These are phyloP conservation scores for Phenganax stokvisi DNA, from an alignment of 92 coral and sea anemone genomes.

Conservation along the genomic window DNA sequence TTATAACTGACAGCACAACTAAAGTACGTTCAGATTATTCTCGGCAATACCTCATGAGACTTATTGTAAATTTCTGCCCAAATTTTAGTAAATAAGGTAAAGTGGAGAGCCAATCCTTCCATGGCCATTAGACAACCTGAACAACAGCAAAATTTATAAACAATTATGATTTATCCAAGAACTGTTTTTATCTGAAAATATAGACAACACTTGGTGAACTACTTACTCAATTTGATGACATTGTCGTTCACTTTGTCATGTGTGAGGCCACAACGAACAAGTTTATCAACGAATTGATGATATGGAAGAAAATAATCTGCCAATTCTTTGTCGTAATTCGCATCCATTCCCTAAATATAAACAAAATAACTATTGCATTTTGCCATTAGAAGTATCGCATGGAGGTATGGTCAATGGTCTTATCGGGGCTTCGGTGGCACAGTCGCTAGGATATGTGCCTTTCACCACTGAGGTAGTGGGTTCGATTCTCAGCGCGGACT, in stretches of 20 bases:
- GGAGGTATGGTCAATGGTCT: neutral
- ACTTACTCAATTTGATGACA: constrained; percentile 83
- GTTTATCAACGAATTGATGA: constrained; percentile 85
- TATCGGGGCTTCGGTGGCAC: no score
- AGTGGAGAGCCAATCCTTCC: constrained; percentile 85
- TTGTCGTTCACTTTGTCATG: constrained; percentile 74
- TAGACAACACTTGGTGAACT: neutral
- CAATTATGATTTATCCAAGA: no score
- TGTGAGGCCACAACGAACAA: constrained; percentile 75
- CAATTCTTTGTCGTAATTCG: constrained; percentile 68
- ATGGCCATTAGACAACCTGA: constrained; percentile 89
- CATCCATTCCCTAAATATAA: constrained; percentile 74
- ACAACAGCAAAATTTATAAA: neutral
- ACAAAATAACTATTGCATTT: neutral
- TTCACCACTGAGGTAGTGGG: no score
- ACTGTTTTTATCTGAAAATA: no score
- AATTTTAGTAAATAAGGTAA: constrained; percentile 76
- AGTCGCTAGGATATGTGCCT: no score
- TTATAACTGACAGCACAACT: neutral
- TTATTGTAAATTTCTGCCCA: constrained; percentile 95
- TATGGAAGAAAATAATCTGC: constrained; percentile 76
- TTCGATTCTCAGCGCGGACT: no score
- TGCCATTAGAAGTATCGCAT: neutral
- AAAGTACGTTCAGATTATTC: neutral
- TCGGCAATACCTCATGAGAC: constrained; percentile 66